These are phyloP conservation scores for Loriculus beryllinus DNA, from an alignment of 2,797 vertebrate genomes.

Conservation along the genomic window DNA sequence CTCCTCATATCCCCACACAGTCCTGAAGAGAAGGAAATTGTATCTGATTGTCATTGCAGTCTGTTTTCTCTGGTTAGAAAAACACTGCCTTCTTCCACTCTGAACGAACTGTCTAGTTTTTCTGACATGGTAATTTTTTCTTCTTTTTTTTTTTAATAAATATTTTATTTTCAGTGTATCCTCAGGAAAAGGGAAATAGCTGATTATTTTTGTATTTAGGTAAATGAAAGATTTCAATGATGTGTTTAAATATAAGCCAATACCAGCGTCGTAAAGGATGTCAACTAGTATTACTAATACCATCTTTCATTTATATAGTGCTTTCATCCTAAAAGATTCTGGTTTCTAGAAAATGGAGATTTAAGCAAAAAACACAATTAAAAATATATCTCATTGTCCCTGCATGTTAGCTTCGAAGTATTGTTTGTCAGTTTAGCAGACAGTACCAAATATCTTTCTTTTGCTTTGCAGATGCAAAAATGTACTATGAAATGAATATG, in stretches of 20 bases:
- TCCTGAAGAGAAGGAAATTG: background rate
- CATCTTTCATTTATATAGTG: conserved; percentile 58
- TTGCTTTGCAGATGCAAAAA: conserved; percentile 49
- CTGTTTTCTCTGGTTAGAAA: conserved; percentile 27
- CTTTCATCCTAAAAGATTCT: conserved; percentile 58
- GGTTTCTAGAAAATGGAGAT: conserved; percentile 56
- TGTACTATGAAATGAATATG: conserved; percentile 25
- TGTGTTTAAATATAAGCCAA: conserved; percentile 35
- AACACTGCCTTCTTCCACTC: background rate
- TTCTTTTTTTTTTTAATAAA: background rate
- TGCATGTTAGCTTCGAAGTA: conserved; percentile 42
- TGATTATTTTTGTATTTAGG: conserved; percentile 55
- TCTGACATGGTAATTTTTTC: background rate
- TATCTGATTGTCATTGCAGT: background rate
- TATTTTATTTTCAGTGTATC: conserved; percentile 41
- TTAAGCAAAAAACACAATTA: conserved; percentile 64
- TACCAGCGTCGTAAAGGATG: conserved; percentile 18
- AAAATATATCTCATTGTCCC: conserved; percentile 59
- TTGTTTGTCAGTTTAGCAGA: conserved; percentile 55
- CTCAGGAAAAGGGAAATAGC: background rate
- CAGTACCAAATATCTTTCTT: conserved; percentile 41
- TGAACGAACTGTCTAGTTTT: conserved; percentile 25
- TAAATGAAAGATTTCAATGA: conserved; percentile 38
- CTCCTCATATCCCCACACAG: background rate
- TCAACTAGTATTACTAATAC: conserved; percentile 53